Evolutionary conservation across 2,888 invertebrate species (phyloP), one percentile per base, ranked within the genome.

Genomic region (Ceramica pisi): DNA sequence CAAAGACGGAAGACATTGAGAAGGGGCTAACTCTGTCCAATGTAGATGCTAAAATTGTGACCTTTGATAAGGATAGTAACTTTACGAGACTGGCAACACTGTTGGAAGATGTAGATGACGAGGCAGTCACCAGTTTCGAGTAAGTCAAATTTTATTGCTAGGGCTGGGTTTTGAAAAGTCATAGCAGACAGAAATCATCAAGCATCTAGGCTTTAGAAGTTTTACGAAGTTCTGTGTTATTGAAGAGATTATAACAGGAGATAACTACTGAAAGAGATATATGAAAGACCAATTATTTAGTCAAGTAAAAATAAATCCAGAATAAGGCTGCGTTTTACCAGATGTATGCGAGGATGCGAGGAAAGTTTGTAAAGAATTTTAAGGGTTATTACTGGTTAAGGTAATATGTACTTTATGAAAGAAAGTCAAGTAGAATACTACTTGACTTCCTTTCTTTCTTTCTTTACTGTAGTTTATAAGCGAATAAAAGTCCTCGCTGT

Each of bases 71-170:
- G 2, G 41, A 56, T 10, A 48, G 31, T 46, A 12, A 51, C 0
- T 21, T 65, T 19, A n/a, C 9, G 10, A 75, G 70, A 2, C 26
- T 82, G 1, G n/a, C 19, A 2, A 10, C 67, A 64, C 19, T 82
- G 0, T 10, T 82, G 2, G 19, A 65, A 3, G 21, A 57, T 8
- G 8, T 21, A 57, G 56, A 71, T 23, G 62, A 75, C 0, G 14
- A 63, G 2, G 61, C 51, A 12, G 50, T 82, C 0, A 31, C 10
- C 2, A 31, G 41, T 12, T 82, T 82, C 56, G 51, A 63, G 82
- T 82, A 57, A 82, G 82, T 74, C n/a, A 50, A 7, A 16, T 55
- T 19, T 1, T 38, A 8, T 8, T 41, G 23, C 12, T 12, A 21
- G 12, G 21, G 1, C 5, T 50, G 41, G 23, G n/a, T 10, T n/a